Evolutionary conservation across 64 coral and sea anemone species (phyloP), one percentile per base, ranked within the genome.

Genomic region (Porites lutea): DNA sequence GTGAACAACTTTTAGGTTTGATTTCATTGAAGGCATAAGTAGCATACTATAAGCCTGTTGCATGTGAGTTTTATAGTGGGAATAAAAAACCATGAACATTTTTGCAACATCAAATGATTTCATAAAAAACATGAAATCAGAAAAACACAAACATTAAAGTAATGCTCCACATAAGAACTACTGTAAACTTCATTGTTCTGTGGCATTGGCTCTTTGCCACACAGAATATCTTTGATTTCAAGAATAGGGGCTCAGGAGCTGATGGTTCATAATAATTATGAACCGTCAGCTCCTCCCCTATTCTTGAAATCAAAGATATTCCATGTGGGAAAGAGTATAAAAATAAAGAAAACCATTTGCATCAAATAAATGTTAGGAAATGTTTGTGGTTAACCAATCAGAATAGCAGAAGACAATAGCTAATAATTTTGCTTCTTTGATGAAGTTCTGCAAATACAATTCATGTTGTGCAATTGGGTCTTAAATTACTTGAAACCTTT

Each of bases 11-110:
- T 67, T 67, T 13, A 67, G 65, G 65, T 67, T 67, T 67, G 65
- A 67, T 67, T 67, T 67, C 65, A 67, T 67, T 67, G 15, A 67
- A 67, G 14, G 9, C 10, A 67, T 67, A 13, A 67, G 9, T 13
- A 66, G 59, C 59, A 66, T 66, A 67, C 0, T 67, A 67, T 67
- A 2, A 67, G 65, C 65, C 9, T 22, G 65, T 20, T 67, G 65
- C 65, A 67, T 67, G 65, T 67, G 65, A 67, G 10, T 62, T 13
- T 67, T 67, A 67, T 67, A 67, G 65, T 67, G 65, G 65, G 65
- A 67, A 67, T 67, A 67, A 67, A 67, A 67, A 67, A 67, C 65
- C 65, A 67, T 67, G 65, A 67, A 67, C 65, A 67, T 67, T 67
- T 67, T 67, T 67, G 65, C 65, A 67, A 67, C 65, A 67, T 15